Base-by-base conservation (phyloP, 37 sponge, comb jelly and placozoan species). In the Haliclona indistincta region DNA sequence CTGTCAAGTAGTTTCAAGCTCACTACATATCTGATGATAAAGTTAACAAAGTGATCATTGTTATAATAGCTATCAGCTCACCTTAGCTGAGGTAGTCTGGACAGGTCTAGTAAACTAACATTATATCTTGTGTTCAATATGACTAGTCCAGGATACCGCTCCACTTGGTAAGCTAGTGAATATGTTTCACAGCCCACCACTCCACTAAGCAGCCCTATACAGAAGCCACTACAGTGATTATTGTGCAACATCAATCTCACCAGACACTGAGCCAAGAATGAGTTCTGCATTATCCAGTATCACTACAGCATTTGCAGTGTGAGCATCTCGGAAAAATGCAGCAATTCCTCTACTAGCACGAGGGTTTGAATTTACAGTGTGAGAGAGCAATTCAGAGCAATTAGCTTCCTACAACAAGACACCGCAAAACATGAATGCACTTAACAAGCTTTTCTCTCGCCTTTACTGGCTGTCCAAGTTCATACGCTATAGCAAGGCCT, bases 401-500 rank as follows among this genome's bases (percentile, higher is more conserved):
- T 64, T 83, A 26, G 76, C 83, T 56, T 83, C 83, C 83, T 83
- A 56, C n/a, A 38, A 29, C 10, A 28, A 44, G 32, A 25, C 13
- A 29, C 17, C 15, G 2, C 34, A 70, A 43, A 17, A 17, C 49
- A 47, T 47, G 13, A 8, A 47, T 47, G 49, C 13, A 47, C 49
- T 17, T 47, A n/a, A n/a, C n/a, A n/a, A n/a, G n/a, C 40, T 61
- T 58, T 15, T 62, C 37, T 58, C 23, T 26, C 22, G 81, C 88
- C 71, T 87, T 87, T 42, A 87, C 61, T n/a, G 88, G 88, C 38
- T 80, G 88, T 44, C 88, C 81, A 2, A 87, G 80, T 47, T 87
- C 88, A 43, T 76, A 87, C 45, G 81, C 88, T 2, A 87, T 45
- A n/a, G 81, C 76, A 49, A 69, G 81, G 10, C 81, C 88, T 29